These are phyloP conservation scores for Cotesia congregata DNA, from an alignment of 2,888 invertebrate species.

Conservation along the genomic window DNA sequence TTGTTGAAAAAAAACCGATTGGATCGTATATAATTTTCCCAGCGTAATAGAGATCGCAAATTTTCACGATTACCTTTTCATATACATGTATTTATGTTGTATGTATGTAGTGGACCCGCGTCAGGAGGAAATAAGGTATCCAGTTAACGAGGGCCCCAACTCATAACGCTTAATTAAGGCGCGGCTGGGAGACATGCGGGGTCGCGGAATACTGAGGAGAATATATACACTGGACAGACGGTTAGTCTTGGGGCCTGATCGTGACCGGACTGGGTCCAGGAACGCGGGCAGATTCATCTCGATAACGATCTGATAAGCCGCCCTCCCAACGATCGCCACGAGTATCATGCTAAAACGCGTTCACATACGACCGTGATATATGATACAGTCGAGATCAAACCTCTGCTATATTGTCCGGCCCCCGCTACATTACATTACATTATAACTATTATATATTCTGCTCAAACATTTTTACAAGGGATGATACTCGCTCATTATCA, in stretches of 20 bases:
- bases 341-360: conserved; percentile 30
- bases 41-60: conserved; percentile 41
- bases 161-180: conserved; percentile 70
- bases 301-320: conserved; percentile 69
- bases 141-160: conserved; percentile 67
- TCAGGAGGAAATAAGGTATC: conserved; percentile 39
- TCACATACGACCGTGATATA: not conserved
- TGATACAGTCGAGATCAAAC: too few relatives aligned
- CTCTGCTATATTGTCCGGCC: too few relatives aligned
- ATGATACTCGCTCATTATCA: too few relatives aligned
- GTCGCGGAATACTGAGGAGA: conserved; percentile 42
- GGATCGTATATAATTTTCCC: conserved; percentile 22
- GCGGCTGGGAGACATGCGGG: conserved; percentile 49
- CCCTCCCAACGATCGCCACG: conserved; percentile 65
- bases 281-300: conserved; percentile 68
- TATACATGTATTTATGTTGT: conserved; percentile 7
- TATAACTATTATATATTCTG: not conserved
- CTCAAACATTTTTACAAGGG: not conserved
- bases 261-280: conserved; percentile 66
- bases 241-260: conserved; percentile 59
- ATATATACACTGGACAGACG: conserved; percentile 50
- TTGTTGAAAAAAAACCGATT: not conserved
- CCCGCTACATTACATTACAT: too few relatives aligned
- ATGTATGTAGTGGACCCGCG: conserved; percentile 29
- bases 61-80: conserved; percentile 37